Base-by-base conservation (phyloP, 2,888 invertebrate genomes). In the Pimpla rufipes region DNA sequence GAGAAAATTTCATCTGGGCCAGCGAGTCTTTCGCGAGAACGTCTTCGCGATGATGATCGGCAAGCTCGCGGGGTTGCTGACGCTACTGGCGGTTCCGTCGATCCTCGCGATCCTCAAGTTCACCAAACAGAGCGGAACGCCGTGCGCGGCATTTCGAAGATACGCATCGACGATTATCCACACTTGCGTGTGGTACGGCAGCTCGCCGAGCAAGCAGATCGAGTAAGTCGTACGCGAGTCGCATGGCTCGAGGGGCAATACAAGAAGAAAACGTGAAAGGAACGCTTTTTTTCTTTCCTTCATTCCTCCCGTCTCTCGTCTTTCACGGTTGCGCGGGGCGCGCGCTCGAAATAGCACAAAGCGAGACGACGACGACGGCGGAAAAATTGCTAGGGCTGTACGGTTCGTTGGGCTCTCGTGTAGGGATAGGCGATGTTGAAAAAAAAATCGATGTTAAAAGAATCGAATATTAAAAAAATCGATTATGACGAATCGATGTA, bases 141-240 rank as follows among this genome's bases (percentile, higher is more conserved):
- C 95, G 0, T 93, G 94, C 66, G 95, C 95, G 0, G 96, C 97
- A 0, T 97, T 97, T 92, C 95, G 94, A 83, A 94, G 98, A 88
- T 98, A 98, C 91, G 93, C 97, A 8, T 95, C 96, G 6, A 98
- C 98, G 0, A 94, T 97, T 55, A 94, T 96, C 3, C 97, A 98
- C 90, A 96, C 96, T 79, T 93, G 95, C 16, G 93, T 95, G 3
- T 98, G 98, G 98, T 97, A 98, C 91, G 95, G 95, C 79, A 93
- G 95, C 40, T 95, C 96, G 73, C 94, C 93, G 10, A 80, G 70
- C 6, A 83, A 87, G 62, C 83, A 89, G 37, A 82, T 85, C 35
- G 88, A 90, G 93, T 92, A 79, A 90, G 91, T 90, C 64, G 59
- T 23, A n/a, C n/a, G n/a, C n/a, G n/a, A n/a, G 29, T 3, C 29